Evolutionary conservation across 2,888 invertebrate genomes (phyloP), one percentile per base, ranked within the genome.

Genomic region (Pachymerium ferrugineum): DNA sequence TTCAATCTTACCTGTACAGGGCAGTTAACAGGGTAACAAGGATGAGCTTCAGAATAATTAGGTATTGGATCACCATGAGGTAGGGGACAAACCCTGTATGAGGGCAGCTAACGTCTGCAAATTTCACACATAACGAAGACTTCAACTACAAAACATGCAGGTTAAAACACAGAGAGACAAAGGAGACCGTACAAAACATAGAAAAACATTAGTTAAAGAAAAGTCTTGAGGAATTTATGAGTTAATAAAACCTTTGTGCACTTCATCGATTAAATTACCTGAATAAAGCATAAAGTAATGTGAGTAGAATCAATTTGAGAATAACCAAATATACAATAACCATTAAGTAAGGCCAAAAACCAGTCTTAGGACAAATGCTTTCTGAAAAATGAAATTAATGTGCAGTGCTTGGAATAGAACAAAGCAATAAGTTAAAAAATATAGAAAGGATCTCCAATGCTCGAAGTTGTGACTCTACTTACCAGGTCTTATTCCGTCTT

Each of bases 211-310:
- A 35, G 12, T 19, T 19, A 54, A n/a, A 10, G 54, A 19, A 54
- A n/a, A 54, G 14, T 12, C 33, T 8, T 12, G 12, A 33, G 12
- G 33, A 6, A 33, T 8, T 33, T 33, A 33, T 8, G 33, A 33
- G 5, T 19, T 8, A 54, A 8, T 5, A 5, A 54, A 54, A 19
- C 22, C 22, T 54, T 54, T 10, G 16, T n/a, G 8, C 14, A 19
- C 8, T 22, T 19, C 16, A 19, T 54, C 22, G 16, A 54, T 54
- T n/a, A 22, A 54, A 33, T 75, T 77, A 78, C 73, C 81, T 80
- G 76, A 82, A 82, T 74, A 82, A 77, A 4, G 82, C 82, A 76
- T 80, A 82, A 8, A 82, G 79, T 74, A 82, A 77, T 1, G 82
- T 82, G 77, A 80, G 78, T 3, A 81, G 78, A 71, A 82, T 79